Evolutionary conservation across 1,140 invertebrate species (phyloP), one percentile per base, ranked within the genome.

Genomic region (Acromyrmex echinatior): DNA sequence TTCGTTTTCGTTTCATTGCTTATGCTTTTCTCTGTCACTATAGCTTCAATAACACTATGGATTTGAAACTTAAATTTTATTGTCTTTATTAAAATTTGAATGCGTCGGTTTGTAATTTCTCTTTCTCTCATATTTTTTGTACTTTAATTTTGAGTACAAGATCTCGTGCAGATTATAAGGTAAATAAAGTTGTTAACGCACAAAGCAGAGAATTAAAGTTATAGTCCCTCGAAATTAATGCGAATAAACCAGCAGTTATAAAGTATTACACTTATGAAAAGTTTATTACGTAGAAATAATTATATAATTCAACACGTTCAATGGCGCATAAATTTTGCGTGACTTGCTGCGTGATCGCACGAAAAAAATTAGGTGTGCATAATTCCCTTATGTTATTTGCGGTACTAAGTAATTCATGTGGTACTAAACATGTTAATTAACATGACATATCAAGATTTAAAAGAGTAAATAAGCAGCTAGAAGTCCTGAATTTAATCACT

Each of bases 251-350:
- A n/a, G 56, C 80, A 62, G 56, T 76, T 63, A 76, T 63, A 76
- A 84, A 76, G 49, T 84, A 74, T 84, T 84, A 63, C 80, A 74
- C 39, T 39, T 49, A 51, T 82, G 14, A 35, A 63, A 58, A 56
- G 76, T 84, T 84, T 84, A 84, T 84, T 84, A 84, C 25, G 28
- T 56, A 62, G 70, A 14, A 84, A 76, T 84, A 84, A 84, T 84
- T 84, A 84, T 84, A 76, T 63, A 84, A 84, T 62, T 84, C 73
- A 74, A 49, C 56, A 21, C 25, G 80, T 31, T 84, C 80, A 84
- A 63, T 84, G 18, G 68, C 39, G 70, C 80, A 84, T 76, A 76
- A 84, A 76, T 84, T 82, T 84, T 49, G 80, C 80, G 80, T 84
- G 80, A 84, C 80, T 84, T 18, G 39, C 39, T n/a, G 56, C 70